A percentile compares a stretch with the other conserved stretches of the same genome.
Evolutionary conservation across 1,140 invertebrate genomes (phyloP).

Genomic region (Sinonovacula constricta): DNA sequence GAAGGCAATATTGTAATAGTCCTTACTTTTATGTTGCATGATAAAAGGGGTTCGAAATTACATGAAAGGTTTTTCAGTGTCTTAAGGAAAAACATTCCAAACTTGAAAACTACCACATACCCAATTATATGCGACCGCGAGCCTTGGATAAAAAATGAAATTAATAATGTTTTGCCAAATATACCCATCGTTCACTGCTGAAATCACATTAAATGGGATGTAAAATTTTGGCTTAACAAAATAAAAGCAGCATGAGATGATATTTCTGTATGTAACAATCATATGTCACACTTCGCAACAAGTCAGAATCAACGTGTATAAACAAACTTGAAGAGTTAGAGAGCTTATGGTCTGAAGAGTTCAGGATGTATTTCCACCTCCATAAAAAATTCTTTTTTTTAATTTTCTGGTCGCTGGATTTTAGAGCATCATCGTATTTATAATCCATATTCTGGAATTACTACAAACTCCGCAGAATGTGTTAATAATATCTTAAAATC

Average conservation of each 20-base stretch:
- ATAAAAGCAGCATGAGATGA: too few relatives aligned
- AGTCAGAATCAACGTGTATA: not conserved
- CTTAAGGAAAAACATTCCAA: conserved; percentile 4
- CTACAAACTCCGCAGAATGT: not conserved
- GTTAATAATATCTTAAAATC: conserved; percentile 24
- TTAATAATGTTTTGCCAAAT: conserved; percentile 3
- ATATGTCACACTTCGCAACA: not conserved
- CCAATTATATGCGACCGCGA: conserved; percentile 16
- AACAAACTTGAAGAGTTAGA: not conserved
- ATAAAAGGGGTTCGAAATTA: conserved; percentile 2
- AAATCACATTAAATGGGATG: not conserved
- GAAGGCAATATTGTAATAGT: not conserved
- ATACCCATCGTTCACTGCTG: conserved; percentile 15
- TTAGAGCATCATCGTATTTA: too few relatives aligned
- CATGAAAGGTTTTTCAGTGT: conserved; percentile 23
- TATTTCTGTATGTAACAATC: not conserved
- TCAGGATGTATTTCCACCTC: not conserved
- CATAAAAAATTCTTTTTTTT: not conserved
- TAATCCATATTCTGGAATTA: too few relatives aligned
- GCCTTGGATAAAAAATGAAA: not conserved
- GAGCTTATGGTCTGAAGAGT: not conserved
- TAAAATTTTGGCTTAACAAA: too few relatives aligned
- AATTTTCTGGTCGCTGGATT: conserved; percentile 3
- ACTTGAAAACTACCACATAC: too few relatives aligned
- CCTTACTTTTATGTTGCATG: not conserved